Conservation (phyloP, 1,140 invertebrate species). For the Ostrea edulis region DNA sequence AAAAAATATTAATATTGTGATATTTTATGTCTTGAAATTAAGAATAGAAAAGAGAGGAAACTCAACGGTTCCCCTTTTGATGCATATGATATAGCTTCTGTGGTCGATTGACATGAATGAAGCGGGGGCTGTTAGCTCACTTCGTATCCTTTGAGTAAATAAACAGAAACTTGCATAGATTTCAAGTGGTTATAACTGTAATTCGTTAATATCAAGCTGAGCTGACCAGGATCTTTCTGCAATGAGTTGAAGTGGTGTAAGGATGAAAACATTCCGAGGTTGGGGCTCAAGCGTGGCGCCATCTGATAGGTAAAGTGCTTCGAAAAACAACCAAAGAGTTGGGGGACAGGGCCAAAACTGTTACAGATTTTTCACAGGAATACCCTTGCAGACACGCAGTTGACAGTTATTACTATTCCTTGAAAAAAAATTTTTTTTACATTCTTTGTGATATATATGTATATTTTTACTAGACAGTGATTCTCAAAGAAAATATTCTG, state of each 20-base stretch:
- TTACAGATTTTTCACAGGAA: constrained; percentile 9
- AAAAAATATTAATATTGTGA: neutral
- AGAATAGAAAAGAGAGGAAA: neutral
- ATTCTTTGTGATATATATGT: neutral
- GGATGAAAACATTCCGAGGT: constrained; percentile 48
- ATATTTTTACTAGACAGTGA: neutral
- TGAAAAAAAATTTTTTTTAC: neutral
- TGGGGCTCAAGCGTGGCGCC: constrained; percentile 37
- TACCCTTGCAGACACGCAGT: neutral
- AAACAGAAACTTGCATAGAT: constrained; percentile 23
- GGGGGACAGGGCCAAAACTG: neutral
- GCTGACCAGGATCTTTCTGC: constrained; percentile 35
- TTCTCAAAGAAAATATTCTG: neutral
- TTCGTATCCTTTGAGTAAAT: neutral
- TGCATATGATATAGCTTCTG: neutral
- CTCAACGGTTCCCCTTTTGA: neutral
- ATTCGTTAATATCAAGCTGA: constrained; percentile 39
- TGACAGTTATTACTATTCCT: constrained; percentile 3
- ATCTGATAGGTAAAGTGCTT: constrained; percentile 2
- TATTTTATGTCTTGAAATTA: neutral
- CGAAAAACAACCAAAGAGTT: constrained; percentile 8
- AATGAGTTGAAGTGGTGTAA: constrained; percentile 27
- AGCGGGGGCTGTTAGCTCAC: neutral
- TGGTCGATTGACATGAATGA: neutral
- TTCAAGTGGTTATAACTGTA: constrained; percentile 35